Evolutionary conservation across 2,797 vertebrate species (phyloP), one percentile per base, ranked within the genome.

Genomic region (Eulemur coronatus): DNA sequence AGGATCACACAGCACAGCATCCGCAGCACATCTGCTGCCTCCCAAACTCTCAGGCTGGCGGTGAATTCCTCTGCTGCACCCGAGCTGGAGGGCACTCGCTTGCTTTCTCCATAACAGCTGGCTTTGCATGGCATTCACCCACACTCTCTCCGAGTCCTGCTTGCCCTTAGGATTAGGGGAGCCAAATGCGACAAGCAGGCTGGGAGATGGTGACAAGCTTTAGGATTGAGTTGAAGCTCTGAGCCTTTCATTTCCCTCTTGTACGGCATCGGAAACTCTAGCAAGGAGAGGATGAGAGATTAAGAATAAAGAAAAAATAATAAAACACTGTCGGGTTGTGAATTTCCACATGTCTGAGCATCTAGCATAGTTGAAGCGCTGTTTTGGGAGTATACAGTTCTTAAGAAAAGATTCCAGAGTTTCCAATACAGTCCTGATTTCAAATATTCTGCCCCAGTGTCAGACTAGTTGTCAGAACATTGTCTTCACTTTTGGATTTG

Each of bases 1-100:
- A 11, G 7, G 15, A 20, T 7, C 8, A 7, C 28, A 5, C 18
- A 24, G 69, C 26, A 18, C 0, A 0, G 1, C 24, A 1, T 5
- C 5, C 0, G 35, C 41, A 26, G 17, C 1, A 12, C 4, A 20
- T 33, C 8, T 46, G 43, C n/a, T 7, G 8, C 41, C 52, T 46
- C 24, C 65, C 9, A 20, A 52, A 20, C 35, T 0, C 3, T 65
- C 70, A 30, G 67, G 30, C 43, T 11, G 17, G 12, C 18, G 15
- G n/a, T 30, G 43, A 65, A 10, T 38, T 20, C 8, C 1, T 5
- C 43, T 43, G 43, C 12, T 26, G 9, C 7, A 2, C 10, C n/a
- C 5, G 1, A 33, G 41, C 57, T n/a, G 30, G 28, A 52, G 55
- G 88, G 41, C 43, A 30, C 30, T 0, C 4, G 38, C 10, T 24